Evolutionary conservation across 1,140 invertebrate species (phyloP).

Genomic region (Sinella curviseta): DNA sequence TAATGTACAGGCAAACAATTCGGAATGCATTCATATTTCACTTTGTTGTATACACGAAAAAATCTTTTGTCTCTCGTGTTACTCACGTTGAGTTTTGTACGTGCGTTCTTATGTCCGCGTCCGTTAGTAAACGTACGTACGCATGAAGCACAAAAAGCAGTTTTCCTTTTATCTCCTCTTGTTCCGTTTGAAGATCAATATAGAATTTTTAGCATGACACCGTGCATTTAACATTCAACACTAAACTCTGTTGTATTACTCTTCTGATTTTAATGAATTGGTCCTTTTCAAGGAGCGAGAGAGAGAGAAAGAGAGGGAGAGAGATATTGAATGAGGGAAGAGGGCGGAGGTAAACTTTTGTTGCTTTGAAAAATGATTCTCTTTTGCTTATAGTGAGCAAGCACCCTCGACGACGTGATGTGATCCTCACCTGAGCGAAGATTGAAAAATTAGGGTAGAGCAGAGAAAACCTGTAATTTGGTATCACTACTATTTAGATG

Average conservation of each 20-base stretch:
- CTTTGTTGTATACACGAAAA: neutral
- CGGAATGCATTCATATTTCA: conserved; percentile 3
- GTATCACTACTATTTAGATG: neutral
- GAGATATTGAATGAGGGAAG: neutral
- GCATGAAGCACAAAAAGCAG: neutral
- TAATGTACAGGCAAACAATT: neutral
- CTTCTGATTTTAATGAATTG: conserved; percentile 19
- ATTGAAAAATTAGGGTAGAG: conserved; percentile 23
- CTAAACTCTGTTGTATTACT: neutral
- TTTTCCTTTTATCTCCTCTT: neutral
- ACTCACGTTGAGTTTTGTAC: neutral
- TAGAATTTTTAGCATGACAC: neutral
- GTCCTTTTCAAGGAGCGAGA: neutral
- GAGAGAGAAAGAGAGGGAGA: neutral
- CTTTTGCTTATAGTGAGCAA: neutral
- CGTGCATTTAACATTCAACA: neutral
- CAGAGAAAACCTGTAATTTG: conserved; percentile 17
- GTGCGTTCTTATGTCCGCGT: neutral
- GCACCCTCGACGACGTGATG: neutral
- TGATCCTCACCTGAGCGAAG: conserved; percentile 19
- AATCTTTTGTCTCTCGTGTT: neutral
- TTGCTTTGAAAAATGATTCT: conserved; percentile 18
- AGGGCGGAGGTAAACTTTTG: neutral
- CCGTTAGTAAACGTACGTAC: no score
- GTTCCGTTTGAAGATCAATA: neutral